Evolutionary conservation across 2,113 vertebrate genomes (phyloP).

Genomic region (Hypocryptadius cinnamomeus): DNA sequence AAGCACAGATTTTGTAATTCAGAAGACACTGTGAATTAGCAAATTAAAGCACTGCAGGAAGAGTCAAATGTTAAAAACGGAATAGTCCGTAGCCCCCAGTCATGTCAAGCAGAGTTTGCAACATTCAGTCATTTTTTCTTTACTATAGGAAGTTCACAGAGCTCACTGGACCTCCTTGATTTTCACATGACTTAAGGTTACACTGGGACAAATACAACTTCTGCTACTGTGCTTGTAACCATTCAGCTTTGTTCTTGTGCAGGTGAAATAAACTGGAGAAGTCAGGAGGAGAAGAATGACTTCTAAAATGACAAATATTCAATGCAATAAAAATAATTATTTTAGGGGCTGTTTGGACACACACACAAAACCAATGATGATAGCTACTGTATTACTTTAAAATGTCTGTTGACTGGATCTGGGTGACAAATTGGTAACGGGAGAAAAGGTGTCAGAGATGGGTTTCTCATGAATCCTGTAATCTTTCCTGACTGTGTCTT

Average conservation of each 20-base stretch:
- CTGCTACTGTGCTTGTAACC: not conserved
- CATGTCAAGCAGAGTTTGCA: not conserved
- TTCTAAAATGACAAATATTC: not conserved
- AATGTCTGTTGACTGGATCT: not conserved
- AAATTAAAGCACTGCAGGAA: not conserved
- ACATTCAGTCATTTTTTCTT: not conserved
- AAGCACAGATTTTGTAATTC: not conserved
- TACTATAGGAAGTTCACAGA: not conserved
- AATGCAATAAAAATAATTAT: not conserved
- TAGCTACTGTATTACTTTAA: not conserved
- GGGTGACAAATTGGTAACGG: not conserved
- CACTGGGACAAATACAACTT: not conserved
- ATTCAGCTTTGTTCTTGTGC: not conserved
- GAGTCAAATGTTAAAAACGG: not conserved
- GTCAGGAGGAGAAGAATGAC: not conserved
- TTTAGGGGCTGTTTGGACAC: rapidly evolving
- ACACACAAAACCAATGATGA: not conserved
- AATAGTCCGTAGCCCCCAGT: not conserved
- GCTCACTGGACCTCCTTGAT: not conserved
- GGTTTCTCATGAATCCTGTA: not conserved
- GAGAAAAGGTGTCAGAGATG: not conserved
- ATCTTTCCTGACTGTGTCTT: not conserved
- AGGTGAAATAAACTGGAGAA: not conserved
- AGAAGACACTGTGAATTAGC: not conserved
- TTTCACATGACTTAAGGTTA: not conserved